Conservation (phyloP, 1,140 invertebrate species). For the Drosophila erecta region DNA sequence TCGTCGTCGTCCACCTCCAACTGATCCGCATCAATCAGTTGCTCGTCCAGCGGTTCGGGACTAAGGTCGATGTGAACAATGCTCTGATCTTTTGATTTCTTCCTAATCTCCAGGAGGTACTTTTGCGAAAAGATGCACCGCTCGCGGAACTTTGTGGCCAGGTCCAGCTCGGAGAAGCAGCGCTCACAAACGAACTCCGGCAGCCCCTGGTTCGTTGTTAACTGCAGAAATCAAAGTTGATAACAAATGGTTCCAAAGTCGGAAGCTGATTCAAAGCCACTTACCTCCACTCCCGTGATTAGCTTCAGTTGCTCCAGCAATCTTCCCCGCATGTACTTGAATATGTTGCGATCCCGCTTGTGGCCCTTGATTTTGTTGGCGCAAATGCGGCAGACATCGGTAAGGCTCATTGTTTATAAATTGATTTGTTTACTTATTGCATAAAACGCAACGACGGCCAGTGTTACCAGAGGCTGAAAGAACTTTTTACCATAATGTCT, state of each 20-base stretch:
- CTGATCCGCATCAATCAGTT: constrained; percentile 58
- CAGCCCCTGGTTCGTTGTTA: constrained; percentile 31
- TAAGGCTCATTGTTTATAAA: constrained; percentile 45
- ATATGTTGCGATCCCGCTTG: constrained; percentile 47
- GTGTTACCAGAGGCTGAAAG: not conserved
- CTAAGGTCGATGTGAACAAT: not conserved
- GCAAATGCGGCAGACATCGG: constrained; percentile 58
- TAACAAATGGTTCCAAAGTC: not conserved
- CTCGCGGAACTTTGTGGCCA: constrained; percentile 68
- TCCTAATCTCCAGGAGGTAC: constrained; percentile 51
- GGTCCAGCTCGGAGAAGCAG: constrained; percentile 58
- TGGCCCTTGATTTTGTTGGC: constrained; percentile 62
- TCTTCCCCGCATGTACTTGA: constrained; percentile 56
- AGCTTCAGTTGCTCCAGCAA: constrained; percentile 41
- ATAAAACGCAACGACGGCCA: not conserved
- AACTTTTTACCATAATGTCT: no score
- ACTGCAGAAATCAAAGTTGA: constrained; percentile 8
- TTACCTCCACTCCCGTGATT: constrained; percentile 64
- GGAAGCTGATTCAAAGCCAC: no score
- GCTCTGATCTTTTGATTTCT: constrained; percentile 11
- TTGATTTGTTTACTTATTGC: not conserved
- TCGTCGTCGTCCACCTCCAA: constrained; percentile 4
- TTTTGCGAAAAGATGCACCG: constrained; percentile 68
- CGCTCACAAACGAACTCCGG: constrained; percentile 56
- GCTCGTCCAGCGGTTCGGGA: constrained; percentile 35